Evolutionary conservation across 2,797 vertebrate species (phyloP).

Genomic region (Girardinus metallicus): DNA sequence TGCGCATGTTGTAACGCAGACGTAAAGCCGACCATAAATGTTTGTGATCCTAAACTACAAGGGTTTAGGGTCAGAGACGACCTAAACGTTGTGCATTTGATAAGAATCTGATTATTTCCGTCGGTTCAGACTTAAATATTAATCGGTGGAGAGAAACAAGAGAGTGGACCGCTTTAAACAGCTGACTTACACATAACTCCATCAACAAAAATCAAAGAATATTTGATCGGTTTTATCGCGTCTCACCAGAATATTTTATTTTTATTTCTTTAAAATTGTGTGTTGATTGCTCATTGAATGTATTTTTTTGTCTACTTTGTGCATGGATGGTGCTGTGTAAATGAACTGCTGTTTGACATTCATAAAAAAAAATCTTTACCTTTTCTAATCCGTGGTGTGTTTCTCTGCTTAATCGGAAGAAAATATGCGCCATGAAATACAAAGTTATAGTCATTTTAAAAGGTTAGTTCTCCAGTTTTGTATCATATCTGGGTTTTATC

Average conservation of each 20-base stretch:
- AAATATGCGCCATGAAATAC: neutral
- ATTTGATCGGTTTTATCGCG: neutral
- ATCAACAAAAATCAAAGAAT: neutral
- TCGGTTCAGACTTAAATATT: neutral
- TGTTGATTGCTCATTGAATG: neutral
- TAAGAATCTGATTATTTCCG: neutral
- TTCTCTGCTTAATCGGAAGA: neutral
- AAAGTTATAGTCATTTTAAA: neutral
- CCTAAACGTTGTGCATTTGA: neutral
- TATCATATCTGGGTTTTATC: neutral
- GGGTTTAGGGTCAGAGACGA: neutral
- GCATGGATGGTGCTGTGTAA: neutral
- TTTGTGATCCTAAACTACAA: neutral
- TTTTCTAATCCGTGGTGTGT: neutral
- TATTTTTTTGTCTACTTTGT: neutral
- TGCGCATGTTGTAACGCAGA: neutral
- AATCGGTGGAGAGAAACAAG: neutral
- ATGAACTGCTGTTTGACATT: neutral
- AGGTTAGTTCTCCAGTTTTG: neutral
- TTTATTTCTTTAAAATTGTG: neutral
- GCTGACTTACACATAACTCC: neutral
- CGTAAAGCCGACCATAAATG: neutral
- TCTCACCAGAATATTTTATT: neutral
- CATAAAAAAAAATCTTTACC: neutral
- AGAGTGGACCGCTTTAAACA: neutral